Percentiles rank a stretch among this genome's conserved stretches.
Evolutionary conservation across 1,140 invertebrate species (phyloP).

Genomic region (Littorina saxatilis): DNA sequence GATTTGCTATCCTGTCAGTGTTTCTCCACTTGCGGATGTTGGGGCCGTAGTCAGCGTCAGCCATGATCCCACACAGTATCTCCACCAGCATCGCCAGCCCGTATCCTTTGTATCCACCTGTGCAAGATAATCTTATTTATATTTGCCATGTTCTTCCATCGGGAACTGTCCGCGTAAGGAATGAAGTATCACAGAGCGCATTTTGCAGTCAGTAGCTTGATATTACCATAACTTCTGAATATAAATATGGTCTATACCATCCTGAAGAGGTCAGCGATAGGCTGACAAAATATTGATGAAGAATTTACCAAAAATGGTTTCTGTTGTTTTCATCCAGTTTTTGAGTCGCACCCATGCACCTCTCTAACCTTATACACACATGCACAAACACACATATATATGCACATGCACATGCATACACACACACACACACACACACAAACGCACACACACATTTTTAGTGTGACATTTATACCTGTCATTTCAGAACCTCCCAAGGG

Average conservation of each 20-base stretch:
- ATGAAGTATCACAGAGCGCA: not conserved
- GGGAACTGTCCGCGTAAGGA: not conserved
- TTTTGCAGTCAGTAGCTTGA: not conserved
- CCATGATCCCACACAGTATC: conserved; percentile 78
- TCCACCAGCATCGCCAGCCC: conserved; percentile 93
- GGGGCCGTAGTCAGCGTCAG: conserved; percentile 75
- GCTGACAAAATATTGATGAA: no score
- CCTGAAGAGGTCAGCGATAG: no score
- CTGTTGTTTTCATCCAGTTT: no score
- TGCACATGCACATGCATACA: not conserved
- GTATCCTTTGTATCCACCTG: conserved; percentile 91
- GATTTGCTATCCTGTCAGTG: conserved; percentile 82
- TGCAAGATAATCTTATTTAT: conserved; percentile 9
- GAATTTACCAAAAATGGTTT: no score
- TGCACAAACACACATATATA: conserved; percentile 14
- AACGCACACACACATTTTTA: not conserved
- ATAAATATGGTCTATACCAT: no score
- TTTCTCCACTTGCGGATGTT: conserved; percentile 87
- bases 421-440: not conserved
- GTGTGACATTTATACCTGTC: conserved; percentile 45
- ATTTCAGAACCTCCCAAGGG: conserved; percentile 62
- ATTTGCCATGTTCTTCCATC: no score
- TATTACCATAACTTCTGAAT: not conserved
- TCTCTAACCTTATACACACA: no score
- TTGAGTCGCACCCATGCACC: no score